Evolutionary conservation across 2,888 invertebrate genomes (phyloP), one percentile per base, ranked within the genome.

Genomic region (Notodonta ziczac): DNA sequence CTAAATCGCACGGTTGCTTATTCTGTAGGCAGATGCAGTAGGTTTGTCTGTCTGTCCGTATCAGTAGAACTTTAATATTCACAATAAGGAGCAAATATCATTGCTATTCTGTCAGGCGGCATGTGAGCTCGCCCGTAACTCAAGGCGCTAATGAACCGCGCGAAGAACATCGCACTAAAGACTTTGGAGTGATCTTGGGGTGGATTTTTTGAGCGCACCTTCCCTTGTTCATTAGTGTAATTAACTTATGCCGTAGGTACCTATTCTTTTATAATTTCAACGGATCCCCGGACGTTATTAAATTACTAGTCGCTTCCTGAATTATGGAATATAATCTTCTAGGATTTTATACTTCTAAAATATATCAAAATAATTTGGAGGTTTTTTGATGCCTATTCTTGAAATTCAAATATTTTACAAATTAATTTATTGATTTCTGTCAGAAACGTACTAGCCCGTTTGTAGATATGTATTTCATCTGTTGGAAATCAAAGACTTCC

Each of bases 211-310:
- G 83, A 90, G 90, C 87, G 86, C 85, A 91, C 90, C 91, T 91
- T 89, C 88, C 84, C 90, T 89, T 89, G 90, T 92, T 92, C 92
- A 91, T 92, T 92, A 92, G 91, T 89, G 89, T 91, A 92, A 92
- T 92, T 92, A 91, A 92, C 91, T 92, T 92, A 91, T 89, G 83
- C 89, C 77, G 82, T 82, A 83, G 83, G 74, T 83, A 77, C 77
- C 80, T 72, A 83, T 85, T 86, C 84, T 86, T 86, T 82, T 83
- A 88, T 86, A 87, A 90, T 91, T 91, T 84, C 76, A 84, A 83
- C 77, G 84, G 83, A 81, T 82, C 75, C 74, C 69, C 76, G 75
- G 74, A 77, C 79, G 67, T 89, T 88, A 89, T 89, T 88, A 85
- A 87, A 88, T 90, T 87, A 81, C 72, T 73, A 71, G 72, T 71